Evolutionary conservation across 2,797 vertebrate genomes (phyloP), one percentile per base, ranked within the genome.

Genomic region (Acropternis orthonyx): DNA sequence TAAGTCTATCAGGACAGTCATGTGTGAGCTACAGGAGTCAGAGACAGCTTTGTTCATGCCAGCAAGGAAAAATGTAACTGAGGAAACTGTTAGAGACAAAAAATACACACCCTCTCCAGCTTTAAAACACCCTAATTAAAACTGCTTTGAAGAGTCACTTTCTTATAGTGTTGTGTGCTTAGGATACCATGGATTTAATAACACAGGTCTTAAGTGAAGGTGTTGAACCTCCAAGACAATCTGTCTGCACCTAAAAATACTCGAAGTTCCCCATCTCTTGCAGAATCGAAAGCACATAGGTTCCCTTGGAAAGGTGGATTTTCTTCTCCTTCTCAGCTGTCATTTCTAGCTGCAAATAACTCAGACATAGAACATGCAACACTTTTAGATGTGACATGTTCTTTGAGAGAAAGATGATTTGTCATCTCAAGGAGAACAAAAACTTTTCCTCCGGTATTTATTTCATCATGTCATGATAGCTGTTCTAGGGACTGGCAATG

Each of bases 261-360:
- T 16, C 18, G 21, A 67, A n/a, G 41, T 49, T 94, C 67, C 36
- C 23, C 81, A 77, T 32, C 12, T 65, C 39, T 10, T 81, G 15
- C 68, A 85, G 87, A 85, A 55, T 9, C 49, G 41, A 58, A 89
- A 92, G 18, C 51, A 62, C 28, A 46, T 2, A 71, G 10, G 39
- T 89, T 91, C 15, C 73, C 41, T 78, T 39, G 14, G 48, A 92
- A 89, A 95, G 39, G 20, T 76, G 69, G 36, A 14, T 3, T 22
- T 22, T 41, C 48, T 66, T 55, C 65, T 3, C 27, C 66, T 92
- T 66, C 48, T 79, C 63, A 34, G 9, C 28, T 85, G 61, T 78
- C 69, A 84, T 74, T 78, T 76, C n/a, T 39, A 7, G 2, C 55
- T 84, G 66, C 73, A 89, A 69, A 79, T 75, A 91, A 74, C 36